phyloP scores from a whole-genome alignment of 2,113 vertebrate species.

The Microcebus ravelobensis region DNA sequence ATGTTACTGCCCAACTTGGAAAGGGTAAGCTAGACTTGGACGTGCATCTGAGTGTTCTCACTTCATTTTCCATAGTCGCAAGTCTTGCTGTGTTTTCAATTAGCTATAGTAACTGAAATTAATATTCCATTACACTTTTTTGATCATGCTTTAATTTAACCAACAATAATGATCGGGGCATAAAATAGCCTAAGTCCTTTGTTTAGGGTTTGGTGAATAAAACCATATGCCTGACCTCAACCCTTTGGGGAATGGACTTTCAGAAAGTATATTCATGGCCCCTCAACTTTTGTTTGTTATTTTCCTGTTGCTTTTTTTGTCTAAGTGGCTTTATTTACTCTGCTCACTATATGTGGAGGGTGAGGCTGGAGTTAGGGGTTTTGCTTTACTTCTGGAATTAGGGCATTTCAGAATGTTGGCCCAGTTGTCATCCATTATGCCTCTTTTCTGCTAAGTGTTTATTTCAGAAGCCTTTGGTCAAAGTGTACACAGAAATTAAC shows the following conservation, averaged over 20 bases:
- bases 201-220: conserved; percentile 67
- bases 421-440: conserved; percentile 61
- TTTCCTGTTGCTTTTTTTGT: conserved; percentile 73
- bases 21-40: conserved; percentile 45
- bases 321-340: conserved; percentile 60
- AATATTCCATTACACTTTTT: conserved; percentile 70
- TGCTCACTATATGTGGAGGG: conserved; percentile 52
- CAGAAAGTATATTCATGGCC: conserved; percentile 72
- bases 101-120: conserved; percentile 74
- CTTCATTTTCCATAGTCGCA: conserved; percentile 53
- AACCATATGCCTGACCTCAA: conserved; percentile 79
- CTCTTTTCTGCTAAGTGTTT: conserved; percentile 58
- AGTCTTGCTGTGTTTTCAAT: conserved; percentile 52
- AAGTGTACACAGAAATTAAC: conserved; percentile 43
- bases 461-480: conserved; percentile 52
- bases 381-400: conserved; percentile 67
- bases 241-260: conserved; percentile 73
- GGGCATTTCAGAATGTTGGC: conserved; percentile 44
- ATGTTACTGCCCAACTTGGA: conserved; percentile 41
- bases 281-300: conserved; percentile 62
- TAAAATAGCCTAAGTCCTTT: conserved; percentile 74
- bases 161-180: conserved; percentile 68
- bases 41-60: conserved; percentile 29
- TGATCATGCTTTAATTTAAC: conserved; percentile 67
- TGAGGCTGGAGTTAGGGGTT: conserved; percentile 42